phyloP scores from a whole-genome alignment of 1,140 invertebrate genomes.

The Chelonus insularis region DNA sequence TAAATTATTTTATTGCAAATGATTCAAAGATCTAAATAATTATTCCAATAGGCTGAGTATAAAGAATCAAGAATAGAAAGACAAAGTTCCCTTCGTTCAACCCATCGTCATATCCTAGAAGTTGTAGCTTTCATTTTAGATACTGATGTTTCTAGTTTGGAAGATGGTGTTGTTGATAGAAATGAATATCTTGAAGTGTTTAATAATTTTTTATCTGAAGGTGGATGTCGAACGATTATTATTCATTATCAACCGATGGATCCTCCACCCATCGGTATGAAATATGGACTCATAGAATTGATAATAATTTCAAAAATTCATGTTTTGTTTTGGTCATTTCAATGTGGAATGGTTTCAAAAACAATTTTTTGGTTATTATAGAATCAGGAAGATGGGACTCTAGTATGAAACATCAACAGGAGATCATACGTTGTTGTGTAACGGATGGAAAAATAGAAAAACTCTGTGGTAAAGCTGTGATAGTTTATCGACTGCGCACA shows the following conservation, averaged over 20 bases:
- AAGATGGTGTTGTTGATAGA: conserved; percentile 69
- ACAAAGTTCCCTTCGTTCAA: conserved; percentile 58
- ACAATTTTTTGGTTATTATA: conserved; percentile 32
- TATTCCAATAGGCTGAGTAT: conserved; percentile 56
- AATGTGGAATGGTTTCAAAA: too few species aligned
- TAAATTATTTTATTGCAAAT: not conserved
- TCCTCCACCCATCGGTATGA: conserved; percentile 57
- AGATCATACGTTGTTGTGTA: conserved; percentile 58
- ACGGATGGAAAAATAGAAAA: conserved; percentile 56
- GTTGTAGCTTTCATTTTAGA: conserved; percentile 64
- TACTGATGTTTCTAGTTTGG: conserved; percentile 61
- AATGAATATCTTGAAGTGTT: conserved; percentile 64
- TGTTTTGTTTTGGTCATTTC: too few species aligned
- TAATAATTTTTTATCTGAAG: conserved; percentile 59
- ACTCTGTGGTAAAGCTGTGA: conserved; percentile 60
- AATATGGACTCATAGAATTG: not conserved
- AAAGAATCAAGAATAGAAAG: conserved; percentile 60
- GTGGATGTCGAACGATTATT: conserved; percentile 57
- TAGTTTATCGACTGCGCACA: conserved; percentile 60
- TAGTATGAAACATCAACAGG: conserved; percentile 7
- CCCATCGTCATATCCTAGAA: conserved; percentile 68
- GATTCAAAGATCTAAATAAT: too few species aligned
- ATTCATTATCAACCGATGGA: conserved; percentile 61
- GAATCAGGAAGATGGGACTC: conserved; percentile 62
- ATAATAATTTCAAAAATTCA: not conserved